Percentiles rank a stretch among this genome's conserved stretches.
These are phyloP conservation scores for Fissipunctia ypsillon DNA, from an alignment of 2,888 invertebrate genomes.

Conservation along the genomic window DNA sequence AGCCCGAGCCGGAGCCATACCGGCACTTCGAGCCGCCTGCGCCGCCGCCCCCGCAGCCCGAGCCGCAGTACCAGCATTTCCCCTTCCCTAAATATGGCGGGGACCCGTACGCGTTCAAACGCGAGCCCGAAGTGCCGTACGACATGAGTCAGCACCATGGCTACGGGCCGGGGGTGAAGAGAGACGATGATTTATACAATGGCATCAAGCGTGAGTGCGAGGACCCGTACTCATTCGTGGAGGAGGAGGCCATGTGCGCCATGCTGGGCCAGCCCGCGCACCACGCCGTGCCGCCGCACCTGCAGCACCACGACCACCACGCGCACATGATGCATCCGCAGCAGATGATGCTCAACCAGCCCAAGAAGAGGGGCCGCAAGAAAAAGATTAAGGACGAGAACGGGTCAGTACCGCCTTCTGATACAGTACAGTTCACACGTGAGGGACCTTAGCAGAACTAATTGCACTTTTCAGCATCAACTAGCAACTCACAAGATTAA, in stretches of 20 bases:
- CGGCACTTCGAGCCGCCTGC: conserved; percentile 79
- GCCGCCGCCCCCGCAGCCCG: conserved; percentile 73
- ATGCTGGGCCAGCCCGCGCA: conserved; percentile 84
- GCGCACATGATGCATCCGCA: conserved; percentile 83
- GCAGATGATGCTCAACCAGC: conserved; percentile 90
- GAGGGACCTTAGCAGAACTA: background rate
- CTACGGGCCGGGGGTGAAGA: conserved; percentile 73
- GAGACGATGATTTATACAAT: conserved; percentile 85
- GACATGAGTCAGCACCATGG: conserved; percentile 86
- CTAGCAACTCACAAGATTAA: background rate
- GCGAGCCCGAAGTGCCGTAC: conserved; percentile 86
- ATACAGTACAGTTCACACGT: background rate
- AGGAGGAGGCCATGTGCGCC: conserved; percentile 93
- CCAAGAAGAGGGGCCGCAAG: conserved; percentile 96
- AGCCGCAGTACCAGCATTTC: conserved; percentile 83
- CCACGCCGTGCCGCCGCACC: conserved; percentile 77
- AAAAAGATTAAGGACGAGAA: conserved; percentile 94
- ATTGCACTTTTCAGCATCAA: background rate
- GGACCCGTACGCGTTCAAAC: conserved; percentile 85
- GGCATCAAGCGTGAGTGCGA: conserved; percentile 92
- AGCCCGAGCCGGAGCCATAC: conserved; percentile 76
- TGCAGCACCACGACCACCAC: conserved; percentile 82
- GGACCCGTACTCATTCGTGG: conserved; percentile 96
- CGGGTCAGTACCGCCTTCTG: conserved; percentile 82
- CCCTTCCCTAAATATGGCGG: conserved; percentile 85